phyloP scores from a whole-genome alignment of 2,797 vertebrate species.

The Brachyalestes nurse region DNA sequence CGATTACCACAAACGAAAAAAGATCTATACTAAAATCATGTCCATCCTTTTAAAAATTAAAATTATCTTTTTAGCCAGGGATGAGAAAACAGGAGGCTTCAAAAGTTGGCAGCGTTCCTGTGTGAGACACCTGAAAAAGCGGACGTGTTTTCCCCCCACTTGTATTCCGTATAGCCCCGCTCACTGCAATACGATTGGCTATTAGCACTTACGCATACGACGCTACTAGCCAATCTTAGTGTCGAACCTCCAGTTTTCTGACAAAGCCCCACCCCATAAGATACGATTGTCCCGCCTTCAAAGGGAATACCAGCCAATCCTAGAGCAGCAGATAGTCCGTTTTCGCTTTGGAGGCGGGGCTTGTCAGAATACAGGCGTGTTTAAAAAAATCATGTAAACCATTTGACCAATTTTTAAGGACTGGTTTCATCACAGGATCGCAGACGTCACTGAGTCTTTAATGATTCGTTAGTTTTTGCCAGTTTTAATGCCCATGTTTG shows the following conservation, averaged over 20 bases:
- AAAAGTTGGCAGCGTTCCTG: not conserved
- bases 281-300: no score
- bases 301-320: not conserved
- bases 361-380: not conserved
- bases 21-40: no score
- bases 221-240: not conserved
- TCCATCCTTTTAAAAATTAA: no score
- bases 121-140: not conserved
- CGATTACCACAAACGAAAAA: no score
- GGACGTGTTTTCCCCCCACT: not conserved
- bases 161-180: not conserved
- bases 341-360: not conserved
- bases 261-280: no score
- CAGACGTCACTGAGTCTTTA: slow-evolving; percentile 76
- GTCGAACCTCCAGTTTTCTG: no score
- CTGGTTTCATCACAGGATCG: slow-evolving; percentile 77
- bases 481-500: no score
- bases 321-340: no score
- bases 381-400: not conserved
- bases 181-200: not conserved
- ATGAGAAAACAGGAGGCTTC: no score
- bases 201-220: not conserved
- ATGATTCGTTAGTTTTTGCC: not conserved
- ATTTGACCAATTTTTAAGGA: slow-evolving; percentile 58
- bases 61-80: not conserved